Conservation (phyloP, 92 coral and sea anemone genomes). For the Actinostola sp. region DNA sequence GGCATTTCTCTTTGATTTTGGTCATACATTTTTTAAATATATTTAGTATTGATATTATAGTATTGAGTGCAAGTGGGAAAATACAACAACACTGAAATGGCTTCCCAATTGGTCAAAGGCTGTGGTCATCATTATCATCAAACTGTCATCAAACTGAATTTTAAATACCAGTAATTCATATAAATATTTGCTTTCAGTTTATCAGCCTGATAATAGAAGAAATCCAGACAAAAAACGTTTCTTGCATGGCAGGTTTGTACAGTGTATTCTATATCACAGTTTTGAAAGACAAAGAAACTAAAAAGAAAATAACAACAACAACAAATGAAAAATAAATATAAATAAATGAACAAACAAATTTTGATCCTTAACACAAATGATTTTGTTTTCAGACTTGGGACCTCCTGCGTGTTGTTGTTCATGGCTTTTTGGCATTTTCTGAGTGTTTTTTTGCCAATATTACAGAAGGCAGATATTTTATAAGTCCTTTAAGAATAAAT, state of each 20-base stretch:
- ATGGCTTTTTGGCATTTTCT: conserved; percentile 40
- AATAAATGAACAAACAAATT: not conserved
- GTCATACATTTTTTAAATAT: not conserved
- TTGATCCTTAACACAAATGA: not conserved
- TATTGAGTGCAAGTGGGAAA: no score
- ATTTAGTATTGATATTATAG: no score
- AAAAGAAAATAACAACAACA: no score
- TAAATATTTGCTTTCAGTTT: no score
- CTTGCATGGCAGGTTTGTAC: conserved; percentile 43
- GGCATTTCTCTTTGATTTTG: not conserved
- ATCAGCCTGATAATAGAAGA: not conserved
- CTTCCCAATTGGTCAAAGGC: no score
- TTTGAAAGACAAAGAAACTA: no score
- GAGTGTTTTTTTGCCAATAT: conserved; percentile 31
- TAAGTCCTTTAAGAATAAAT: conserved; percentile 33
- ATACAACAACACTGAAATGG: no score
- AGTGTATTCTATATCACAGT: not conserved
- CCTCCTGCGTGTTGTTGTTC: conserved; percentile 29
- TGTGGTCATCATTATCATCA: not conserved
- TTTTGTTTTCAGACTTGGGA: conserved; percentile 44
- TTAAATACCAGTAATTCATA: no score
- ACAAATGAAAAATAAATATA: no score
- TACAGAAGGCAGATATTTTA: conserved; percentile 30
- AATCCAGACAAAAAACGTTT: conserved; percentile 36
- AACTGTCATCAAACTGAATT: no score